Evolutionary conservation across 2,888 invertebrate genomes (phyloP).

Genomic region (Acronicta aceris): DNA sequence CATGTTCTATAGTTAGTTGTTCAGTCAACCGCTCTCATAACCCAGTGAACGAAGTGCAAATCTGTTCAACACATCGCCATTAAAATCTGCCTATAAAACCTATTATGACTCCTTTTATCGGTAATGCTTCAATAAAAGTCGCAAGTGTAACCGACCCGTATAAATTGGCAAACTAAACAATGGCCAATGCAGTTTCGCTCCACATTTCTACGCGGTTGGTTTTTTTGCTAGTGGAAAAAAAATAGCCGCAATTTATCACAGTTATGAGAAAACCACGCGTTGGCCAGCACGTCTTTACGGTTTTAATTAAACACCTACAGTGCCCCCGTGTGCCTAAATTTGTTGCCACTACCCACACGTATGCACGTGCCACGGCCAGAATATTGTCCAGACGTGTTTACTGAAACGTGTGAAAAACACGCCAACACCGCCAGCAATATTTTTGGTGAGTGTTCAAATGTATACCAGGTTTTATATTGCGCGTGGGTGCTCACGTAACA

Average conservation of each 20-base stretch:
- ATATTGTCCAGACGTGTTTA: conserved; percentile 75
- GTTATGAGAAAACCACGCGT: conserved; percentile 86
- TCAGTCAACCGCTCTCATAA: conserved; percentile 51
- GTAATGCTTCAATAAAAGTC: conserved; percentile 88
- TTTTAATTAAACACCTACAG: conserved; percentile 82
- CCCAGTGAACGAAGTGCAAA: conserved; percentile 74
- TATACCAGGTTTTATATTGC: conserved; percentile 51
- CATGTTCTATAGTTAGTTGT: conserved; percentile 26
- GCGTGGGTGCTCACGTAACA: conserved; percentile 64
- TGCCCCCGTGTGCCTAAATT: conserved; percentile 79
- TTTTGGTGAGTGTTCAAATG: conserved; percentile 74
- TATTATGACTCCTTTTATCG: conserved; percentile 87
- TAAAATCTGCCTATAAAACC: conserved; percentile 86
- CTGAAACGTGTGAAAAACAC: conserved; percentile 73
- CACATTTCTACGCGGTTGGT: conserved; percentile 84
- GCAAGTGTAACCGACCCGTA: conserved; percentile 88
- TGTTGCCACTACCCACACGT: conserved; percentile 65
- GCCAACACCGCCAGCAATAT: conserved; percentile 61
- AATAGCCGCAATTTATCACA: conserved; percentile 80
- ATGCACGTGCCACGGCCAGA: conserved; percentile 70
- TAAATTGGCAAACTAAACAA: conserved; percentile 90
- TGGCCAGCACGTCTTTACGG: conserved; percentile 84
- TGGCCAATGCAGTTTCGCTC: conserved; percentile 85
- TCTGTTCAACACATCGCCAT: conserved; percentile 80
- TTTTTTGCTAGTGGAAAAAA: conserved; percentile 82